Conservation (phyloP, 2,888 invertebrate genomes). For the Aleiodes leptofemur region DNA sequence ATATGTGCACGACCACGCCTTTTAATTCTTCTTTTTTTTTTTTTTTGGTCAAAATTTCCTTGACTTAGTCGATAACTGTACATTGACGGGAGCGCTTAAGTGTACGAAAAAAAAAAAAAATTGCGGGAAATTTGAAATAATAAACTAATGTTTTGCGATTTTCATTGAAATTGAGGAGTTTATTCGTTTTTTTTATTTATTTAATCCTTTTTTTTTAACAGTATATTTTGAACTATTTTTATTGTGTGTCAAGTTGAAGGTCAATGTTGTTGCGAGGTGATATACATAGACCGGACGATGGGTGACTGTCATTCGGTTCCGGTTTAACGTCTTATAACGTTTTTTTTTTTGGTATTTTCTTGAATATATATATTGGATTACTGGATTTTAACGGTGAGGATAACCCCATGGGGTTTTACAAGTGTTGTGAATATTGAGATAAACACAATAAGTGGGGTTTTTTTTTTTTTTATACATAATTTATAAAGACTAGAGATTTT, state of each 20-base stretch:
- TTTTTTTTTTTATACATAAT: conserved; percentile 1
- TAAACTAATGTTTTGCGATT: background rate
- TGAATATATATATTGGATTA: background rate
- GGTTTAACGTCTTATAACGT: background rate
- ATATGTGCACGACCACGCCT: conserved; percentile 44
- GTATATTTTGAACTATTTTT: conserved; percentile 13
- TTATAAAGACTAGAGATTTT: background rate
- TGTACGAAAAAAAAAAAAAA: background rate
- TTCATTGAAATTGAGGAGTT: background rate
- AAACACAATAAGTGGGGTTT: conserved; percentile 6
- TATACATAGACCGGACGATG: conserved; percentile 4
- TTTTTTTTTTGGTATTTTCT: background rate
- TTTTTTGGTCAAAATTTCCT: background rate
- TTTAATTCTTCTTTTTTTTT: conserved; percentile 24
- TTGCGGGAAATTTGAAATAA: too few relatives aligned
- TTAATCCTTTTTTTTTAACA: conserved; percentile 10
- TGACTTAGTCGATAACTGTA: conserved; percentile 53
- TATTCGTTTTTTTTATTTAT: conserved; percentile 12
- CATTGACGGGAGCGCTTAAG: conserved; percentile 46
- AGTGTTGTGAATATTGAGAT: conserved; percentile 35
- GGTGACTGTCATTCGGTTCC: conserved; percentile 16
- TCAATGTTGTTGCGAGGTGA: conserved; percentile 27
- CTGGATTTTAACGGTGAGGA: conserved; percentile 3
- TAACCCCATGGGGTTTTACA: background rate
- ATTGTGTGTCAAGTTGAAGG: conserved; percentile 41